These are phyloP conservation scores for Mungos mungo DNA, from an alignment of 2,113 vertebrate species.

Conservation along the genomic window DNA sequence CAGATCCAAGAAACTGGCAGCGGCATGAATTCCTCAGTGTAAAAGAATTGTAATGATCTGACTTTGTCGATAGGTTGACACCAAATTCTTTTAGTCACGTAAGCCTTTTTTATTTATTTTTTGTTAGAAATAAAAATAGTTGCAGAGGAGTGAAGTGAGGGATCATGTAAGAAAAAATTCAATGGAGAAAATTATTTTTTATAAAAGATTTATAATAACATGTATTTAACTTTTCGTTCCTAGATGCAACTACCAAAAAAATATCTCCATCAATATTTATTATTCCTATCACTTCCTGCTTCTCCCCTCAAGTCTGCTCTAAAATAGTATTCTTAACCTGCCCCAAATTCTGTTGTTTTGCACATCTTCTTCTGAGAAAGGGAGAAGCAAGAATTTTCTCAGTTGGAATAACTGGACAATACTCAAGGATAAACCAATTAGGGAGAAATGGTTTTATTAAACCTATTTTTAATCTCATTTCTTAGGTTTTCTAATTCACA, in stretches of 20 bases:
- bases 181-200: background rate
- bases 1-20: constrained; percentile 51
- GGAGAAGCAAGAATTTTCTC: background rate
- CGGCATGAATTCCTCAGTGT: constrained; percentile 46
- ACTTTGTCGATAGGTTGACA: constrained; percentile 55
- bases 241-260: background rate
- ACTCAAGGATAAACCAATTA: background rate
- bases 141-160: background rate
- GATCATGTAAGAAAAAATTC: background rate
- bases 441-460: background rate
- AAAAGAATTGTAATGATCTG: constrained; percentile 61
- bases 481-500: background rate
- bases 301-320: background rate
- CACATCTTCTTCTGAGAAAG: background rate
- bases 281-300: background rate
- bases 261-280: background rate
- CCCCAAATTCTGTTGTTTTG: rapidly evolving
- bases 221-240: background rate
- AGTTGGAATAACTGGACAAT: background rate
- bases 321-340: background rate
- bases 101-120: background rate
- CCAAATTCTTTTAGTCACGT: constrained; percentile 50
- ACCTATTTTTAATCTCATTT: background rate
- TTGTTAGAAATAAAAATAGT: constrained; percentile 50
- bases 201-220: background rate